phyloP scores from a whole-genome alignment of 2,113 vertebrate genomes.

The Saccopteryx bilineata region DNA sequence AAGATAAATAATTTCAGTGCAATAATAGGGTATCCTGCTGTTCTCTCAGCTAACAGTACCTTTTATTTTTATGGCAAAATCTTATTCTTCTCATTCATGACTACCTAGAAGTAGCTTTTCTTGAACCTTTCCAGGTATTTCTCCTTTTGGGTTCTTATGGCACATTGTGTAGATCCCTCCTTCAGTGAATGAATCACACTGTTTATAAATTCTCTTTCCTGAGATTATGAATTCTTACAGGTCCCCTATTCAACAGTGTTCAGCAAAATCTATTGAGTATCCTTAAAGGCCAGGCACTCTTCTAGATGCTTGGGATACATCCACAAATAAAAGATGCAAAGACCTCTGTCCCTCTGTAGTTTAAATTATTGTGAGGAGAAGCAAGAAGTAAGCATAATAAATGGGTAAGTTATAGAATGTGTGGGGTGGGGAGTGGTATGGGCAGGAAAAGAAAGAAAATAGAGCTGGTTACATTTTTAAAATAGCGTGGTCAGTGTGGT shows the following conservation, averaged over 20 bases:
- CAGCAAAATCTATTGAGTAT: neutral
- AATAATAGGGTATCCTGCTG: neutral
- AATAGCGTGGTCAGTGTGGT: neutral
- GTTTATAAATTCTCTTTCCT: conserved; percentile 53
- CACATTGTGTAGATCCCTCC: neutral
- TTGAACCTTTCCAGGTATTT: neutral
- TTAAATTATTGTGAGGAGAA: conserved; percentile 47
- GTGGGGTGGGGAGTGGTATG: neutral
- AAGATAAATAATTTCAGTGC: neutral
- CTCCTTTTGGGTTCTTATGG: neutral
- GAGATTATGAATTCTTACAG: conserved; percentile 53
- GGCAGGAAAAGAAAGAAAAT: neutral
- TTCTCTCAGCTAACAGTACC: neutral
- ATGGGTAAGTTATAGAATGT: neutral
- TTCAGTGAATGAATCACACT: conserved; percentile 37
- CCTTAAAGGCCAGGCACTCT: neutral
- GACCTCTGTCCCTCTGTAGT: neutral
- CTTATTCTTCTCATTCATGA: conserved; percentile 29
- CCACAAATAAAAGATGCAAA: conserved; percentile 45
- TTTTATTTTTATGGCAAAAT: conserved; percentile 41
- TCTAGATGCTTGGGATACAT: conserved; percentile 5
- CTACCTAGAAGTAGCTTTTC: conserved; percentile 34
- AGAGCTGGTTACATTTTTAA: conserved; percentile 40
- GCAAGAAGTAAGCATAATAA: conserved; percentile 15
- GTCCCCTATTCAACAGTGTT: neutral